Evolutionary conservation across 2,888 invertebrate genomes (phyloP).

Genomic region (Drepanosiphum platanoidis): DNA sequence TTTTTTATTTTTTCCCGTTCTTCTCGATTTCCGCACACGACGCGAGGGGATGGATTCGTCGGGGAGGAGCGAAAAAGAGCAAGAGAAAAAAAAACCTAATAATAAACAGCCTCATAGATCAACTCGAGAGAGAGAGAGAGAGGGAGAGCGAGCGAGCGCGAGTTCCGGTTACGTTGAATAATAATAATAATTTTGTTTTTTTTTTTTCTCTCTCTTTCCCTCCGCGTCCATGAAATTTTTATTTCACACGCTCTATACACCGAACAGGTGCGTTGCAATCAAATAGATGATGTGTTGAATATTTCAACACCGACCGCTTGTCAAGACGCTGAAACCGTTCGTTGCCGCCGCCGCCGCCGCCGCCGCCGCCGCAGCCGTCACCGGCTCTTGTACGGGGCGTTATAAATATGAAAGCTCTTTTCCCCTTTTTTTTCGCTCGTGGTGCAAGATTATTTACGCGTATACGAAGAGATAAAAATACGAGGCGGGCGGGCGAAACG

Average conservation of each 20-base stretch:
- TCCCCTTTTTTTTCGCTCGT: constrained; percentile 10
- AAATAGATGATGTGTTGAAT: constrained; percentile 56
- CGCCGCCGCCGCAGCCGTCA: neutral
- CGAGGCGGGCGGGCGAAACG: neutral
- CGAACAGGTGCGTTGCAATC: constrained; percentile 54
- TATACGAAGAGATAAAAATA: constrained; percentile 26
- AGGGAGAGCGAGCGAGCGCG: too few species aligned
- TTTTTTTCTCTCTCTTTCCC: neutral
- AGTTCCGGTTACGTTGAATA: constrained; percentile 32
- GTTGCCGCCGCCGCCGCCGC: neutral
- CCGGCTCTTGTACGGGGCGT: neutral
- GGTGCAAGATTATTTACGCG: constrained; percentile 48
- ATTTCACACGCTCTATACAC: constrained; percentile 38
- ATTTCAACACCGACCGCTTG: constrained; percentile 55
- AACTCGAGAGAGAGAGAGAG: too few species aligned
- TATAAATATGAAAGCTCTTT: constrained; percentile 41
- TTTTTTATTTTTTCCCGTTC: neutral
- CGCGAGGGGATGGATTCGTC: too few species aligned
- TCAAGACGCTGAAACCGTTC: constrained; percentile 45
- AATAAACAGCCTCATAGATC: constrained; percentile 34
- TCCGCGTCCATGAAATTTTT: constrained; percentile 27
- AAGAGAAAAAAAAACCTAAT: neutral
- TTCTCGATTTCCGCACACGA: neutral
- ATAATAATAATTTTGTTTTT: neutral
- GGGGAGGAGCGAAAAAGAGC: neutral